Evolutionary conservation across 2,113 vertebrate species (phyloP), one percentile per base, ranked within the genome.

Genomic region (Carollia perspicillata): DNA sequence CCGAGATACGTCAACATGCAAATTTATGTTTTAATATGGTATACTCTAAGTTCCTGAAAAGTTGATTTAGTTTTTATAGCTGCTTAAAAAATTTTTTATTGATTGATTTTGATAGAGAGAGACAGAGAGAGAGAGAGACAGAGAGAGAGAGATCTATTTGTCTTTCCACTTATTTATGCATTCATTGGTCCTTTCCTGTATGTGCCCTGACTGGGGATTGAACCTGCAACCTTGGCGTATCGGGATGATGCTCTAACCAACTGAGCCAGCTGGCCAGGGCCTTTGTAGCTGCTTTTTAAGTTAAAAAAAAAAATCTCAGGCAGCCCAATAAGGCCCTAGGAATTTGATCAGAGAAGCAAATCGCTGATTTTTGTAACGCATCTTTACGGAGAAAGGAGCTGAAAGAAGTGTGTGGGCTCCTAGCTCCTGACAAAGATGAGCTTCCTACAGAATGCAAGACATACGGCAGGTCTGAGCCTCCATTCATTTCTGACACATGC

Each of bases 401-500:
- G 42, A 74, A 63, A 42, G 22, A 79, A 79, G 35, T 23, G 66
- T 68, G 13, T 33, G 18, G 53, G 35, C 33, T 13, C 69, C 58
- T 2, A 63, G 71, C 40, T 60, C n/a, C 85, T 85, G 89, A 85
- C 49, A 35, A 33, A 37, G 75, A 78, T 18, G 47, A 80, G 44
- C 68, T 79, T 75, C 65, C 71, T 74, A 14, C 60, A 71, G 93
- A 87, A 49, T 30, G 51, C 33, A 49, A 84, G 89, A 33, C 49
- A 12, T 44, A 33, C 17, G 8, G 83, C 63, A 30, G 83, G 69
- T 75, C 51, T 6, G 65, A 79, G 84, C 88, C 85, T 51, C 84
- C 26, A 13, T 94, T 96, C 55, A 80, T 89, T 88, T 85, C 85
- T 95, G 92, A 94, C 96, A 89, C 16, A 2, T 85, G 63, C 81